Conservation (phyloP, 2,797 vertebrate genomes). For the Scomberomorus guttatus region DNA sequence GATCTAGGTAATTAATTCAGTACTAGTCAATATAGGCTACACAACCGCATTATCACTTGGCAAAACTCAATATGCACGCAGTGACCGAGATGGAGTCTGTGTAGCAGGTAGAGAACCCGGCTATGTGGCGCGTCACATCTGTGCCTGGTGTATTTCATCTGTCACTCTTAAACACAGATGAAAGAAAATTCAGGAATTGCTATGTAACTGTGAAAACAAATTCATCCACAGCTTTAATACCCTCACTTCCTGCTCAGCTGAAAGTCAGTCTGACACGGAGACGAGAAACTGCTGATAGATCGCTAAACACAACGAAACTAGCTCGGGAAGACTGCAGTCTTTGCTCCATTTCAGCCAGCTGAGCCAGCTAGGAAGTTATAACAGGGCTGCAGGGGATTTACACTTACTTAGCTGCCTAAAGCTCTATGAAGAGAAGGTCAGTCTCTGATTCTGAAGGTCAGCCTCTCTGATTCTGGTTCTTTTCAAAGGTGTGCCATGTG, state of each 20-base stretch:
- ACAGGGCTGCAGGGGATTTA: conserved; percentile 49
- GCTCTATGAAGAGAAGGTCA: conserved; percentile 53
- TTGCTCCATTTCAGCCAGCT: background rate
- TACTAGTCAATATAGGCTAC: no score
- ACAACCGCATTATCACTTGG: no score
- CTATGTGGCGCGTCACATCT: no score
- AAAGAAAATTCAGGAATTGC: no score
- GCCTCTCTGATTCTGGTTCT: conserved; percentile 38
- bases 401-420: conserved; percentile 51
- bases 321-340: conserved; percentile 1
- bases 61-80: no score
- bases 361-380: conserved; percentile 21
- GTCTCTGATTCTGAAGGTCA: conserved; percentile 42
- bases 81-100: no score
- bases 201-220: background rate
- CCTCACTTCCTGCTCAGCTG: conserved; percentile 9
- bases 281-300: conserved; percentile 10
- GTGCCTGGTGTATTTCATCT: no score
- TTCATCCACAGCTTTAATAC: conserved; percentile 3
- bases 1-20: no score
- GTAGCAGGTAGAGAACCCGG: no score
- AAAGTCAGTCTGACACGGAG: conserved; percentile 30
- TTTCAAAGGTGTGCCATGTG: conserved; percentile 17
- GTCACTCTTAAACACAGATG: no score
- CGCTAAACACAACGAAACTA: conserved; percentile 13